These are phyloP conservation scores for Agonopterix heracliana DNA, from an alignment of 2,888 invertebrate species.

Conservation along the genomic window DNA sequence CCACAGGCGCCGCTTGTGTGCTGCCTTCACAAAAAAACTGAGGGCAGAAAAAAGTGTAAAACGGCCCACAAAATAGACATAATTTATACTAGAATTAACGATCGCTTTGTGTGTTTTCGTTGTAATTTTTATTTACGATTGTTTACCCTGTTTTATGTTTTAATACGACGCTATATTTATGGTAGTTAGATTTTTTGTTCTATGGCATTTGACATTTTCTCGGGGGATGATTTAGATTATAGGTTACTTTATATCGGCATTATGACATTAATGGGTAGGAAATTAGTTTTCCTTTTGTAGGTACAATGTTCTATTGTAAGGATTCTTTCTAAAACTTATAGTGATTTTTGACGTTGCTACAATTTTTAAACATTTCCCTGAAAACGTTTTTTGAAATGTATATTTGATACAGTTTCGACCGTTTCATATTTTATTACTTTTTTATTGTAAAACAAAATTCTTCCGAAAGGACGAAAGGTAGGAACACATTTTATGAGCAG, in stretches of 20 bases:
- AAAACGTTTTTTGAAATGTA: background rate
- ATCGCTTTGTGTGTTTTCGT: constrained; percentile 62
- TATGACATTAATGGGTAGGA: too few species aligned
- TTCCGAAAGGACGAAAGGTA: constrained; percentile 33
- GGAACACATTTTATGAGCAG: constrained; percentile 20
- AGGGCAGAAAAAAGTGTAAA: constrained; percentile 64
- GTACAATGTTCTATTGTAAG: too few species aligned
- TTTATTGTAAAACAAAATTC: constrained; percentile 46
- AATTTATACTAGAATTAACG: constrained; percentile 69
- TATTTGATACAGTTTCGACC: constrained; percentile 30
- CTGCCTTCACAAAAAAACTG: constrained; percentile 53
- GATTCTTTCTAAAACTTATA: too few species aligned
- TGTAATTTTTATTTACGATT: constrained; percentile 75
- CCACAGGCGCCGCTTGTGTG: constrained; percentile 61
- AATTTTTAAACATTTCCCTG: too few species aligned
- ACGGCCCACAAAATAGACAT: constrained; percentile 64
- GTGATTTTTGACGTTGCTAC: too few species aligned
- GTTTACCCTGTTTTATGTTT: constrained; percentile 75
- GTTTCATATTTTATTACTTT: constrained; percentile 51
- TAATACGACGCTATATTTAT: constrained; percentile 69
- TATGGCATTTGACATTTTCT: constrained; percentile 30
- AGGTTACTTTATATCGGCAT: too few species aligned
- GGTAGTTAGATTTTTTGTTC: constrained; percentile 41
- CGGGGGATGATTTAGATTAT: too few species aligned
- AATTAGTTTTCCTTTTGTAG: too few species aligned